Percentiles rank a stretch among this genome's conserved stretches.
phyloP scores from a whole-genome alignment of 2,113 vertebrate species.

The Phalacrocorax carbo region DNA sequence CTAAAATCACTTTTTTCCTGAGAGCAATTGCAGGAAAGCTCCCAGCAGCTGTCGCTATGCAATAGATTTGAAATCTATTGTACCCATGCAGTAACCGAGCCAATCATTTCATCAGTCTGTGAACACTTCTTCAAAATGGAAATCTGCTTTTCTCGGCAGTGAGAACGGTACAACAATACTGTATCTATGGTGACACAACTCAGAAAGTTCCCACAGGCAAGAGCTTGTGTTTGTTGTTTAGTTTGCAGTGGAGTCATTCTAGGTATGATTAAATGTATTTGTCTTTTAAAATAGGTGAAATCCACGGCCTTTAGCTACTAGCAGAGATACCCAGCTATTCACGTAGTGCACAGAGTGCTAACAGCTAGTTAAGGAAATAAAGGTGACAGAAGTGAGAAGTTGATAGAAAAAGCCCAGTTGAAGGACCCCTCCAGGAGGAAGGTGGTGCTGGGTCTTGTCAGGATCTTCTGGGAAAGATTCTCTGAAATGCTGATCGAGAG shows the following conservation, averaged over 20 bases:
- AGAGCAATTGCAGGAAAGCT: background rate
- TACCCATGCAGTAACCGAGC: background rate
- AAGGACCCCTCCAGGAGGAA: background rate
- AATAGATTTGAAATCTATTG: background rate
- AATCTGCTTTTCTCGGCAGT: background rate
- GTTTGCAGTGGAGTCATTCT: slow-evolving; percentile 41
- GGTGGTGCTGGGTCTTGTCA: background rate
- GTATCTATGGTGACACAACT: background rate
- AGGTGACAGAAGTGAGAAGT: background rate
- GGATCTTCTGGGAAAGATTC: background rate
- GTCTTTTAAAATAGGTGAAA: slow-evolving; percentile 61
- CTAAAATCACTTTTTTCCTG: background rate
- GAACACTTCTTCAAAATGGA: background rate
- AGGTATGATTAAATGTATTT: slow-evolving; percentile 31
- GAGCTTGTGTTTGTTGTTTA: slow-evolving; percentile 28
- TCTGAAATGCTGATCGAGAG: background rate
- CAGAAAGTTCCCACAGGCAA: background rate
- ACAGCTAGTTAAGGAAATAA: background rate
- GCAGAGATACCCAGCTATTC: background rate
- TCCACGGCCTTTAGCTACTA: slow-evolving; percentile 35
- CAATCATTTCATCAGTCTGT: background rate
- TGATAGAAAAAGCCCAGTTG: background rate
- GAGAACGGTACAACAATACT: background rate
- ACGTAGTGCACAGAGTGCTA: background rate
- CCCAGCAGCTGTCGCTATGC: background rate